phyloP scores from a whole-genome alignment of 2,888 invertebrate species.

The Gisinianus flammeolus region DNA sequence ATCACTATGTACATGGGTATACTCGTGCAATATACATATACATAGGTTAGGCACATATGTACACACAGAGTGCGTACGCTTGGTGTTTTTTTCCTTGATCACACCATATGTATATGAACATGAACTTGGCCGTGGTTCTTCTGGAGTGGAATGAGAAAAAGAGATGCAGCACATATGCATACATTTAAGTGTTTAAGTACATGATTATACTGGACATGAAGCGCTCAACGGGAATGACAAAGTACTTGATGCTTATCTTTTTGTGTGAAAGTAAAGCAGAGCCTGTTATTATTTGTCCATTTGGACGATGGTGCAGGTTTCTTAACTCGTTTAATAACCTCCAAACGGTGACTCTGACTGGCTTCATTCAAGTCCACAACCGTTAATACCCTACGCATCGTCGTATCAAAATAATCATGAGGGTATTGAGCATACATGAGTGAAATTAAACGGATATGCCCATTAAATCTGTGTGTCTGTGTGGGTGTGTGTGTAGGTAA shows the following conservation, averaged over 20 bases:
- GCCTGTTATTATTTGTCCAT: constrained; percentile 43
- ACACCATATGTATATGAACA: neutral
- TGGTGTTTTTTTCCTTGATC: too few species aligned
- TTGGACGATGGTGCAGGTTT: neutral
- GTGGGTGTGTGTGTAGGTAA: too few species aligned
- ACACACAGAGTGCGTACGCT: neutral
- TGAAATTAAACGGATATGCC: neutral
- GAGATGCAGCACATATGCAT: too few species aligned
- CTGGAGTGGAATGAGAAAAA: too few species aligned
- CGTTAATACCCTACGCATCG: too few species aligned
- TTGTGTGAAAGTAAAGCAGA: constrained; percentile 40
- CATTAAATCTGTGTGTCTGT: neutral
- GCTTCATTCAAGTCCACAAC: neutral
- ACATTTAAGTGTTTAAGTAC: neutral
- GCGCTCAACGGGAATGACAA: constrained; percentile 34
- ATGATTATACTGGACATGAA: neutral
- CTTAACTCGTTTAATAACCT: constrained; percentile 20
- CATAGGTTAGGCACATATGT: neutral
- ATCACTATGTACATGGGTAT: too few species aligned
- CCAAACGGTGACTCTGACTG: too few species aligned
- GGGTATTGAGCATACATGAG: neutral
- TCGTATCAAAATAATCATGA: too few species aligned
- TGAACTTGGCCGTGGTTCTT: too few species aligned
- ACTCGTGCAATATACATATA: too few species aligned
- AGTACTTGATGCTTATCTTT: constrained; percentile 44